Percentiles rank a stretch among this genome's conserved stretches.
These are phyloP conservation scores for Monarcha castaneiventris DNA, from an alignment of 2,113 vertebrate genomes.

Conservation along the genomic window DNA sequence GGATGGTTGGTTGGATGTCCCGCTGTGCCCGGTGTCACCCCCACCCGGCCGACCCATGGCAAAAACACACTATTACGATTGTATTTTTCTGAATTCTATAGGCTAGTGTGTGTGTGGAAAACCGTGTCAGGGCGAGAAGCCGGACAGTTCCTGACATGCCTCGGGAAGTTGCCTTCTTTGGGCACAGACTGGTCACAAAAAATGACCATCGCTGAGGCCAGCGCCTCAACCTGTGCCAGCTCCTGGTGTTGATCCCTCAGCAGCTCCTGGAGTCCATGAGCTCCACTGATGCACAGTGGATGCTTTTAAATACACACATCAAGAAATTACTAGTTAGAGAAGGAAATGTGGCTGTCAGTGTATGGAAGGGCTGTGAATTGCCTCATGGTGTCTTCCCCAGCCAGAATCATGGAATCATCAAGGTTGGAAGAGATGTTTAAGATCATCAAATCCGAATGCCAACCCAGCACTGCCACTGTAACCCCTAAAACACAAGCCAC, in stretches of 20 bases:
- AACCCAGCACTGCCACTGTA: not conserved
- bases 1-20: accelerated
- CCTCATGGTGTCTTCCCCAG: accelerated
- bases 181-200: not conserved
- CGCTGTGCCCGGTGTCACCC: not conserved
- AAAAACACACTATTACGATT: not conserved
- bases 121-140: not conserved
- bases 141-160: not conserved
- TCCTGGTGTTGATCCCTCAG: not conserved
- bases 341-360: accelerated
- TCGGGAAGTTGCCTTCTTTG: not conserved
- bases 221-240: not conserved
- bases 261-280: not conserved
- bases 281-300: accelerated
- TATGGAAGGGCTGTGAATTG: accelerated
- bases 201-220: accelerated
- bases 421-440: not conserved
- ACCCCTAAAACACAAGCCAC: not conserved
- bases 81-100: not conserved
- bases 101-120: not conserved
- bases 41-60: accelerated
- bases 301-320: not conserved
- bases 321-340: not conserved
- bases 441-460: not conserved
- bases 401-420: not conserved